Evolutionary conservation across 2,797 vertebrate genomes (phyloP).

Genomic region (Podargus strigoides): DNA sequence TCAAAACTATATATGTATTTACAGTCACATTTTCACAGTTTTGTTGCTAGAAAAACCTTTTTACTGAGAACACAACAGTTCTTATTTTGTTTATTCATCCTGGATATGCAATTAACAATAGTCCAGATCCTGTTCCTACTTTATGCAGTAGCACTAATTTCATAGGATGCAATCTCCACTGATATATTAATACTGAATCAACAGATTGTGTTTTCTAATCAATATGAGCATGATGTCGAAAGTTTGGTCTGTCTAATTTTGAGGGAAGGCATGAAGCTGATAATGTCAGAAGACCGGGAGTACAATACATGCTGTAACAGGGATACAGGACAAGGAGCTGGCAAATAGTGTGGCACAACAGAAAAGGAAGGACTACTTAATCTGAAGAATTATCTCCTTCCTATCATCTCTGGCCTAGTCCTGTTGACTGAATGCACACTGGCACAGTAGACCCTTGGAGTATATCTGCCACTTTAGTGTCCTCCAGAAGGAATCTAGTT

Average conservation of each 20-base stretch:
- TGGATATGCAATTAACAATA: not conserved
- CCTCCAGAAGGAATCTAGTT: not conserved
- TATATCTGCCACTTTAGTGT: not conserved
- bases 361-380: not conserved
- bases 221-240: not conserved
- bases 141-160: not conserved
- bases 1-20: not conserved
- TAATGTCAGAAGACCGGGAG: not conserved
- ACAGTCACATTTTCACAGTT: not conserved
- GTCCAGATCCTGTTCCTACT: not conserved
- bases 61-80: not conserved
- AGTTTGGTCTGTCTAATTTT: not conserved
- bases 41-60: not conserved
- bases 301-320: not conserved
- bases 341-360: not conserved
- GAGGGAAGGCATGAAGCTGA: not conserved
- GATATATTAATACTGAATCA: not conserved
- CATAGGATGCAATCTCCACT: not conserved
- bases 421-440: not conserved
- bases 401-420: not conserved
- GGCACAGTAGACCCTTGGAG: not conserved
- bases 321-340: not conserved
- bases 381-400: no score
- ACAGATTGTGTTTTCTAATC: not conserved
- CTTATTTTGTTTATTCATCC: not conserved